These are phyloP conservation scores for Drosophila austrosaltans DNA, from an alignment of 2,888 invertebrate species.

Conservation along the genomic window DNA sequence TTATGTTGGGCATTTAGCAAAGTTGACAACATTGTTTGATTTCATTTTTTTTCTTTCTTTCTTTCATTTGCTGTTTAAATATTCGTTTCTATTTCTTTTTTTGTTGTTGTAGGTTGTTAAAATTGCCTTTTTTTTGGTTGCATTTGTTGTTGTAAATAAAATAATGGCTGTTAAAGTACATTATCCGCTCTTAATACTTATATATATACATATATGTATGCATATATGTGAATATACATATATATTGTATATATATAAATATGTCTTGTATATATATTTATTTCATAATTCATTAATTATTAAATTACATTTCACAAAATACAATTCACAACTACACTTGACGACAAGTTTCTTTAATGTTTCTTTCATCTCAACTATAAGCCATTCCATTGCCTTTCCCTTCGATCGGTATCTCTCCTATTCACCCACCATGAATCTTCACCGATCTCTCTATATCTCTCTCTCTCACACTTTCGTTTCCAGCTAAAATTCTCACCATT, in stretches of 20 bases:
- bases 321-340: conserved; percentile 83
- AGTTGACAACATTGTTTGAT: conserved; percentile 46
- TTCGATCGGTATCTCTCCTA: neutral
- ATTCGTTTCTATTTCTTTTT: conserved; percentile 23
- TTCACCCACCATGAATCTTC: conserved; percentile 37
- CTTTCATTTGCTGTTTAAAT: conserved; percentile 35
- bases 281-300: conserved; percentile 45
- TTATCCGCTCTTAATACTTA: conserved; percentile 42
- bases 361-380: neutral
- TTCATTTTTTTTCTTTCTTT: conserved; percentile 33
- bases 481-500: conserved; percentile 64
- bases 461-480: conserved; percentile 34
- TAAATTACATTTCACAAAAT: conserved; percentile 82
- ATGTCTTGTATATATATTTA: conserved; percentile 52
- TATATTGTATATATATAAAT: conserved; percentile 60
- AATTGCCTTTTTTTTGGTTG: conserved; percentile 36
- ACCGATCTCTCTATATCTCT: conserved; percentile 33
- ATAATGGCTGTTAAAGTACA: conserved; percentile 68
- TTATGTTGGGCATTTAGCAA: conserved; percentile 49
- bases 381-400: conserved; percentile 6
- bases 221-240: conserved; percentile 66
- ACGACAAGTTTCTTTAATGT: conserved; percentile 57
- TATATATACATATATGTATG: neutral
- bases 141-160: conserved; percentile 62
- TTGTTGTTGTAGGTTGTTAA: conserved; percentile 38